Base-by-base conservation (phyloP, 2,113 vertebrate species). In the Tragelaphus imberbis region DNA sequence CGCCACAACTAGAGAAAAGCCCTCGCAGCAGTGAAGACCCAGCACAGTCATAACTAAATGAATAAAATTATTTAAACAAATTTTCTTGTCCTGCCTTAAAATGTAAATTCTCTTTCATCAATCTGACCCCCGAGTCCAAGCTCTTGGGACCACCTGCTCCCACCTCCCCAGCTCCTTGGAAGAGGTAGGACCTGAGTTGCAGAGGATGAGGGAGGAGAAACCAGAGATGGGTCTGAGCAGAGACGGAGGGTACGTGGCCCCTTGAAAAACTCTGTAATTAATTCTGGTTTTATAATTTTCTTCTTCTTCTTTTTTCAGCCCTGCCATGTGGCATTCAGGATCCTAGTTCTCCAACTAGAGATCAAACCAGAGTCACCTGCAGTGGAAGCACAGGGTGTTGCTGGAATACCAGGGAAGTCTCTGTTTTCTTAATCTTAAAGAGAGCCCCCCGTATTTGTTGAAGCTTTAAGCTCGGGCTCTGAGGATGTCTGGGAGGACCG, bases 241-340 rank as follows among this genome's bases (percentile, higher is more conserved):
- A 80, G 25, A 10, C 14, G 6, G 63, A n/a, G 55, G 33, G 28
- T 65, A 1, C 90, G 16, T 1, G 33, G 7, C 27, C 51, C 68
- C 28, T 88, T 59, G n/a, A 21, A 47, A 81, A 28, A 51, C 33
- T 15, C 95, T 40, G 40, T 36, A 12, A 56, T 33, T 84, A 21
- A 96, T 88, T 96, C 49, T 55, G 27, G 19, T 23, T 44, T 82
- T 82, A n/a, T n/a, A 61, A 55, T 84, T 68, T 77, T 15, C 53
- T 79, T 56, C 33, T 53, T 11, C n/a, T 33, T n/a, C 19, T 82
- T 55, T 25, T 82, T 36, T 82, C 25, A 53, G 28, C 51, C 3
- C 3, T 19, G 0, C 19, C 5, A 0, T 11, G 28, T 30, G 10
- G 6, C 33, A 55, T 82, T 7, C 11, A 0, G 19, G 33, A 55